Evolutionary conservation across 2,113 vertebrate species (phyloP).

Genomic region (Sciurus niger): DNA sequence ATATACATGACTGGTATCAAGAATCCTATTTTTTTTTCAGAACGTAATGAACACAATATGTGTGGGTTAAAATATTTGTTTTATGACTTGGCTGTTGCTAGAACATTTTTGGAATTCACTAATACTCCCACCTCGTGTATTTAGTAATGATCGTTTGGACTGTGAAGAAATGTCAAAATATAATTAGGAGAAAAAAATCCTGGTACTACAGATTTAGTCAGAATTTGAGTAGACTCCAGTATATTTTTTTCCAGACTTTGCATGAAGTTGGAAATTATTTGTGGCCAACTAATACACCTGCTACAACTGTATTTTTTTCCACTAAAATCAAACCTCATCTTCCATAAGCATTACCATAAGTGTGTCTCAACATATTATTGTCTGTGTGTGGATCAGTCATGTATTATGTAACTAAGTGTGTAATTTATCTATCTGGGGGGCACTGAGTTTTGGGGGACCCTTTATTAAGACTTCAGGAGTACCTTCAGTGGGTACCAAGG

Average conservation of each 20-base stretch:
- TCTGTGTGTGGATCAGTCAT: background rate
- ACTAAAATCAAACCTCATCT: background rate
- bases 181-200: conserved; percentile 62
- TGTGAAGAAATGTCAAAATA: conserved; percentile 77
- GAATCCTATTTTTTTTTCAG: conserved; percentile 56
- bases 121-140: conserved; percentile 73
- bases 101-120: conserved; percentile 77
- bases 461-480: background rate
- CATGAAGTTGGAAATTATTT: conserved; percentile 30
- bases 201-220: conserved; percentile 1
- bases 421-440: conserved; percentile 1
- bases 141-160: conserved; percentile 60
- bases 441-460: background rate
- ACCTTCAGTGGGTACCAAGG: background rate
- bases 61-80: conserved; percentile 79
- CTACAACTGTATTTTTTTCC: conserved; percentile 57
- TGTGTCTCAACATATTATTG: background rate
- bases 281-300: background rate
- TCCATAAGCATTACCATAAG: background rate
- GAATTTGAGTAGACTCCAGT: conserved; percentile 46
- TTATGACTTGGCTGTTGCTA: conserved; percentile 73
- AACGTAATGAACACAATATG: conserved; percentile 78
- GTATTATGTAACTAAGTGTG: background rate
- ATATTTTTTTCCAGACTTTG: conserved; percentile 40
- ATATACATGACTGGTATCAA: conserved; percentile 72